phyloP scores from a whole-genome alignment of 1,140 invertebrate genomes.

The honey bee (Apis mellifera) region Amel_HAv3.1 CM009933.2:4867501-4868000 shows the following conservation, averaged over 20 bases:
- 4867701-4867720: slow-evolving; percentile 87
- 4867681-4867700: slow-evolving; percentile 85
- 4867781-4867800: slow-evolving; percentile 83
- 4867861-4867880: slow-evolving; percentile 9
- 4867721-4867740: slow-evolving; percentile 87
- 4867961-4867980: slow-evolving; percentile 87
- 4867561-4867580: slow-evolving; percentile 72
- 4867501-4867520: slow-evolving; percentile 86
- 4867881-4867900: too few species aligned
- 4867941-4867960: slow-evolving; percentile 84
- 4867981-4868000: slow-evolving; percentile 87
- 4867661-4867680: slow-evolving; percentile 87
- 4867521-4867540: slow-evolving; percentile 87
- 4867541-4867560: slow-evolving; percentile 87
- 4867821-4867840: slow-evolving; percentile 79
- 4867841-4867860: neutral
- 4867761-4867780: slow-evolving; percentile 83
- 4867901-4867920: neutral
- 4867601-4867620: neutral
- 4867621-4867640: neutral
- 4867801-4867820: slow-evolving; percentile 86
- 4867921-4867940: neutral
- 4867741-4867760: slow-evolving; percentile 83
- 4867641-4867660: slow-evolving; percentile 86
- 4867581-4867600: neutral